Conservation (phyloP, 2,888 invertebrate genomes). For the Cartodere bifasciata region DNA sequence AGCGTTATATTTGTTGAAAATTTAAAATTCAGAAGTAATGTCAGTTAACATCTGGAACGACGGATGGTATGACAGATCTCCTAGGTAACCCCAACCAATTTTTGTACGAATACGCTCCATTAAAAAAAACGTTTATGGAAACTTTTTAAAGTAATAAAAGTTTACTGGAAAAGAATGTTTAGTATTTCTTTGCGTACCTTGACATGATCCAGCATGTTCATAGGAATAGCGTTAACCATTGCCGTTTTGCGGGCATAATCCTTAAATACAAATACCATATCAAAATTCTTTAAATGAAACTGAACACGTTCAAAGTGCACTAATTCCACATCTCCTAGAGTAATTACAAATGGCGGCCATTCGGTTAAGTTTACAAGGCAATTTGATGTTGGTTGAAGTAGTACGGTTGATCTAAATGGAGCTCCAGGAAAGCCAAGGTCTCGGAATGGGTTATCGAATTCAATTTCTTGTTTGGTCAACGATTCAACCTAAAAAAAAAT, state of each 20-base stretch:
- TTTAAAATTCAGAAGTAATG: too few species aligned
- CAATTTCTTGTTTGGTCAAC: conserved; percentile 92
- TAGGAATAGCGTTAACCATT: conserved; percentile 98
- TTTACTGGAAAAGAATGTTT: too few species aligned
- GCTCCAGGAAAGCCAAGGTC: conserved; percentile 97
- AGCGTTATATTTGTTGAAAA: too few species aligned
- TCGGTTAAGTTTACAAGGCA: conserved; percentile 94
- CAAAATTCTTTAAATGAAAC: conserved; percentile 97
- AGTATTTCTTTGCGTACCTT: conserved; percentile 46
- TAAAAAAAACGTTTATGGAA: too few species aligned
- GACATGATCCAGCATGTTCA: conserved; percentile 97
- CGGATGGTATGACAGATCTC: too few species aligned
- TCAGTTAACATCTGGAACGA: too few species aligned
- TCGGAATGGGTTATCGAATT: conserved; percentile 97
- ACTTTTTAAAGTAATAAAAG: too few species aligned
- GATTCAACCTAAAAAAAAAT: conserved; percentile 53
- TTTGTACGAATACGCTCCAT: too few species aligned
- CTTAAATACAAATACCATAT: conserved; percentile 99
- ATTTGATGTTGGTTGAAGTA: conserved; percentile 95
- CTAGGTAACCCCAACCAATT: too few species aligned
- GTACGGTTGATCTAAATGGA: conserved; percentile 90
- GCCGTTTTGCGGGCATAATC: conserved; percentile 89
- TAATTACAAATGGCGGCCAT: conserved; percentile 99
- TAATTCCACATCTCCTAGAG: conserved; percentile 92
- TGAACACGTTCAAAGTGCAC: conserved; percentile 99